A percentile compares a stretch with the other conserved stretches of the same genome.
These are phyloP conservation scores for Sepiola atlantica DNA, from an alignment of 2,888 invertebrate species.

Conservation along the genomic window DNA sequence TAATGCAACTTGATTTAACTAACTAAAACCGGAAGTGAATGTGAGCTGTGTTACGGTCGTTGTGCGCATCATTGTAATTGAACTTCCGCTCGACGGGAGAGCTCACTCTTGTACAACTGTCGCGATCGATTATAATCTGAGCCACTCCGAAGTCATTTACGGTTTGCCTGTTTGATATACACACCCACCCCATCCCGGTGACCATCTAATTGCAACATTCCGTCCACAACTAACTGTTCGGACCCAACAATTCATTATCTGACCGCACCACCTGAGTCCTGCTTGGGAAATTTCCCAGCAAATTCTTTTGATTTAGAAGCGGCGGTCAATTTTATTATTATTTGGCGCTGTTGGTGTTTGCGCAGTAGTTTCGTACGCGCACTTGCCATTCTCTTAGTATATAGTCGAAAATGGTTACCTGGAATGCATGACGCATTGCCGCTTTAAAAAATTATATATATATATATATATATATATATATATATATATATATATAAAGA, in stretches of 20 bases:
- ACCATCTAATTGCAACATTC: background rate
- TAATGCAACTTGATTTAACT: background rate
- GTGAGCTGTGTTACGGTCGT: background rate
- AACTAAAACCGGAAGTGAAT: background rate
- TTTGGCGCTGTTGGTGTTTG: background rate
- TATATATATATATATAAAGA: background rate
- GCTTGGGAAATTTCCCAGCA: background rate
- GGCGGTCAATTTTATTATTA: slow-evolving; percentile 32
- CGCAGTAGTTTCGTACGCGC: background rate
- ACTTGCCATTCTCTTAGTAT: no score
- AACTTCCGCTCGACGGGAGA: background rate
- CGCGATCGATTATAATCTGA: background rate
- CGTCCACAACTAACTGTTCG: background rate
- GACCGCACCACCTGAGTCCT: slow-evolving; percentile 13
- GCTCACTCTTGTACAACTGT: background rate
- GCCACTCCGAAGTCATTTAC: background rate
- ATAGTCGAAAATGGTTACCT: slow-evolving; percentile 14
- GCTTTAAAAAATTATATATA: no score
- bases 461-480: no score
- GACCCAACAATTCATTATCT: slow-evolving; percentile 11
- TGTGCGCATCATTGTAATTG: background rate
- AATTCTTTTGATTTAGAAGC: background rate
- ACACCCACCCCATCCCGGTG: background rate
- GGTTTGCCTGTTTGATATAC: background rate
- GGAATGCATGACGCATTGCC: background rate